Base-by-base conservation (phyloP, 2,888 invertebrate species). In the Copidosoma aretas region DNA sequence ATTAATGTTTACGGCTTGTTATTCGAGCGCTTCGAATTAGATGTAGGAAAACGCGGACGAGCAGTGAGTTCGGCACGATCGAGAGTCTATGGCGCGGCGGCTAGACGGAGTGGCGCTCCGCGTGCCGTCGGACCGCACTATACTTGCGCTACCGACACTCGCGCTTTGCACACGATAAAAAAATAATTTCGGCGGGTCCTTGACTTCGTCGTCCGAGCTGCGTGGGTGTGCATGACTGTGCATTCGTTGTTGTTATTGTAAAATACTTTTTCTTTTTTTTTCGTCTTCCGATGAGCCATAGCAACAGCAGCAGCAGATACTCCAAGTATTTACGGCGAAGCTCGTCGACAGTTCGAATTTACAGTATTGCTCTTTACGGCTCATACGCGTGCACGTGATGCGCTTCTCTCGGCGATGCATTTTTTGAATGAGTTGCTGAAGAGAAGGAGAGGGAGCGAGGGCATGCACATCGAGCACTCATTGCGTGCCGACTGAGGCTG, bases 1-100 rank as follows among this genome's bases (percentile, higher is more conserved):
- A 12, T 8, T 82, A 15, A 82, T 83, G 83, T 83, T 83, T 83
- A 83, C 82, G 80, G 81, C 82, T 82, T 80, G 81, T 81, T 80
- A 82, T 80, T 19, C 12, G 65, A 82, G 78, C 81, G 79, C 46
- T 78, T 77, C 77, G 82, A 82, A 83, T 83, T 82, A 83, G 82
- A 83, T 82, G 82, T 83, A 82, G 82, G 82, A 82, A 80, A 79
- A 80, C 80, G 81, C 81, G 79, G 80, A 81, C 80, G 81, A 81
- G 32, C 32, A 32, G 32, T 32, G 32, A 32, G 32, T n/a, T n/a
- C n/a, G n/a, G n/a, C n/a, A n/a, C n/a, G n/a, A n/a, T n/a, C n/a
- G n/a, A n/a, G n/a, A n/a, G n/a, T n/a, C n/a, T n/a, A n/a, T n/a
- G n/a, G 8, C 3, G 32, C 32, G 32, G 32, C 32, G 3, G 32